phyloP scores from a whole-genome alignment of 2,113 vertebrate genomes.

The Albula goreensis region DNA sequence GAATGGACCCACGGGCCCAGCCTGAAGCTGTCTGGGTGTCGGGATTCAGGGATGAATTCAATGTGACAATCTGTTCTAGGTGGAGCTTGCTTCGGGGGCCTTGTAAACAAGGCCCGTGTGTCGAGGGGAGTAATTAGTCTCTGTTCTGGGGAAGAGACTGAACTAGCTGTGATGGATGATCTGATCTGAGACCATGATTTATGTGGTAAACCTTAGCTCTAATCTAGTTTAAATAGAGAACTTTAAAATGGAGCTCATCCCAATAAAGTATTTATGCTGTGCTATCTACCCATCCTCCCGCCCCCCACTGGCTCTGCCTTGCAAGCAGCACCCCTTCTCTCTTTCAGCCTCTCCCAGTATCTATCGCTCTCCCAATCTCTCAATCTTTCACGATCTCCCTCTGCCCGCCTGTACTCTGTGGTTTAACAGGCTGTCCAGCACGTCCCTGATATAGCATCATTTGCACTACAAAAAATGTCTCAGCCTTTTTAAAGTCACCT shows the following conservation, averaged over 20 bases:
- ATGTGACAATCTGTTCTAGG: neutral
- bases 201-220: neutral
- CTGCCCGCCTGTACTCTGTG: neutral
- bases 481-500: neutral
- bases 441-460: neutral
- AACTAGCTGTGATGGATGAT: neutral
- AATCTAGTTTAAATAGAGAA: neutral
- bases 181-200: neutral
- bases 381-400: neutral
- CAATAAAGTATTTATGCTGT: neutral
- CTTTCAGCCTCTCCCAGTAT: neutral
- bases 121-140: neutral
- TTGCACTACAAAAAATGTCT: neutral
- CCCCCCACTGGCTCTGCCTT: neutral
- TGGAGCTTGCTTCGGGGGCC: neutral
- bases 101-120: neutral
- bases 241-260: neutral
- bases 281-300: neutral
- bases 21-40: neutral
- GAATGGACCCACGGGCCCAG: neutral
- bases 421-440: neutral
- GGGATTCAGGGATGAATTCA: neutral
- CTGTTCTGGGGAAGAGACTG: neutral
- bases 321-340: neutral
- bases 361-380: neutral